Evolutionary conservation across 2,113 vertebrate genomes (phyloP), one percentile per base, ranked within the genome.

Genomic region (Collichthys lucidus): DNA sequence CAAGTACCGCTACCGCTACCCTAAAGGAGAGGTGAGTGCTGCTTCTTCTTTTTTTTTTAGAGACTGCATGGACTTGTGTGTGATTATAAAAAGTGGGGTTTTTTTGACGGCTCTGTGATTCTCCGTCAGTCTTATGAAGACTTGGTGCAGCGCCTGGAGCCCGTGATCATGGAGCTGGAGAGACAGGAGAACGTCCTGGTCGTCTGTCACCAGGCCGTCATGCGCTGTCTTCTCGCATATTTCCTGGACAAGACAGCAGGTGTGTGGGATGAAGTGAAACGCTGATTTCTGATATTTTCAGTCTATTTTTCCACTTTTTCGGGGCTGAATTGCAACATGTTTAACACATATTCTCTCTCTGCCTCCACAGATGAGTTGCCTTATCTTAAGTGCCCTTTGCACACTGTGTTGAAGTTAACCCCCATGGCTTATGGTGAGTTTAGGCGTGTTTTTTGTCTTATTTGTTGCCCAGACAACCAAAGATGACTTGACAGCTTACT

Each of bases 121-220:
- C 10, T 80, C 14, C 12, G 0, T 62, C 87, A 99, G 98, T 99
- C 98, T 4, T 99, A 99, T 31, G 98, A 99, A 94, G 98, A 99
- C 92, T 94, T 99, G 88, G 98, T 99, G 65, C 98, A 99, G 92
- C 94, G 98, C 0, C 92, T 99, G 63, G 98, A 99, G 90, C 98
- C 98, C 0, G 98, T 99, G 83, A 99, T 99, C 87, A 99, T 99
- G 98, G 98, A 99, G 88, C 91, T 99, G 73, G 98, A 99, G 94
- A 94, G 98, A 53, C 98, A 99, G 87, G 98, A 99, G 93, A 99
- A 99, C 0, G 93, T 99, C 63, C 93, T 99, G 87, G 98, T 99
- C 59, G 95, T 99, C 84, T 99, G 98, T 89, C 98, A 99, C 89
- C 98, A 99, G 85, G 98, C 98, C 4, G 97, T 99, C 90, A 98